Conservation (phyloP, 2,797 vertebrate genomes). For the Channallabes apus region DNA sequence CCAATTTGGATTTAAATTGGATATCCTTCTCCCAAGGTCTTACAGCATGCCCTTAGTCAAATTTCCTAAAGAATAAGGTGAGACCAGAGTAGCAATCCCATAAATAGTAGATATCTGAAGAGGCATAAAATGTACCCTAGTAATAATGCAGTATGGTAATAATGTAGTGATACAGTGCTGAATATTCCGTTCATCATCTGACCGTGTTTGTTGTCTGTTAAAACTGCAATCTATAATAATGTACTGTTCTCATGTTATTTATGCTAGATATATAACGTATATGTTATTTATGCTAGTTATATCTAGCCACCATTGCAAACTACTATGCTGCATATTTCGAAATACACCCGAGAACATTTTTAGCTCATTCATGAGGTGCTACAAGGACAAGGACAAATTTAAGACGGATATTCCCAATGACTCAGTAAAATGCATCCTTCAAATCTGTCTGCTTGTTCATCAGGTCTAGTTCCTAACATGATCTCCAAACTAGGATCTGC, state of each 20-base stretch:
- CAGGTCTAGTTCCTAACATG: conserved; percentile 9
- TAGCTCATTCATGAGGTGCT: not conserved
- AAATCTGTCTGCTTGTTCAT: conserved; percentile 4
- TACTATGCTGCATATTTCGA: not conserved
- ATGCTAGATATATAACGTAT: no score
- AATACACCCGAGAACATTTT: not conserved
- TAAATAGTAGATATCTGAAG: conserved; percentile 49
- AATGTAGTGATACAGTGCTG: conserved; percentile 18
- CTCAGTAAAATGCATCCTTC: not conserved
- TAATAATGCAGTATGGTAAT: conserved; percentile 40
- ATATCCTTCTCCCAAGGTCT: conserved; percentile 55
- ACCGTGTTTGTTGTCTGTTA: not conserved
- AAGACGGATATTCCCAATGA: conserved; percentile 13
- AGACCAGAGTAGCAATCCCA: conserved; percentile 45
- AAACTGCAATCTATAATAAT: not conserved
- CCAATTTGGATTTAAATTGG: conserved; percentile 65
- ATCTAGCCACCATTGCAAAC: not conserved
- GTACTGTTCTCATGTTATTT: not conserved
- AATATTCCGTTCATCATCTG: not conserved
- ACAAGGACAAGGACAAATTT: not conserved
- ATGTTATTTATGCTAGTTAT: no score
- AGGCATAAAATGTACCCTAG: conserved; percentile 23
- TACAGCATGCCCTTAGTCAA: conserved; percentile 53
- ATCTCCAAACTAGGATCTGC: conserved; percentile 14
- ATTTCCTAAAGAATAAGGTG: conserved; percentile 50